Evolutionary conservation across 2,113 vertebrate genomes (phyloP), one percentile per base, ranked within the genome.

Genomic region (Gadus chalcogrammus): DNA sequence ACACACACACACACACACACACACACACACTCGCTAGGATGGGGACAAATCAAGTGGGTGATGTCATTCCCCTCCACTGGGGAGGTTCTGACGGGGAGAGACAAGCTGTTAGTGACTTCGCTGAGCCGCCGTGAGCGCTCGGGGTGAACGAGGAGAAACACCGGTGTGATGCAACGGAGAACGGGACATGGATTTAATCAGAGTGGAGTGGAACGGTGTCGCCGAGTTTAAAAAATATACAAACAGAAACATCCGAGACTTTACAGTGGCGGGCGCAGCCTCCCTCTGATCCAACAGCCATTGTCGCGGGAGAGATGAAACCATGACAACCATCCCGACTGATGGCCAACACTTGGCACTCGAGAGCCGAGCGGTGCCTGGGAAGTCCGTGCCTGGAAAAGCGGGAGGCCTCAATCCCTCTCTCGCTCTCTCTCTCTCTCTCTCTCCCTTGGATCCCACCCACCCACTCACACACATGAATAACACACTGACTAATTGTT

Each of bases 321-420:
- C 89, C 90, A 89, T 91, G 90, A 85, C 88, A 90, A 91, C 88
- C 74, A 15, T 65, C 73, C 79, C 53, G 80, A 74, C 72, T 81
- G 84, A 77, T 86, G 82, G 77, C 69, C 79, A 76, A 80, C 82
- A 87, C 80, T 80, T 63, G 48, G 79, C 80, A 84, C 85, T 87
- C 17, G 78, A 86, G 81, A 62, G 64, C 82, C 56, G 83, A 74
- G 38, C 64, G 79, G 77, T 84, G 76, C 69, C 81, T 85, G 80
- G 77, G 78, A 82, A 75, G 60, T 4, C 75, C 65, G 64, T n/a
- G 35, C 67, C 63, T 73, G 73, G 7, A 71, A 79, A 77, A 72
- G 64, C 55, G 59, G 62, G 73, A 68, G 31, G 31, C 31, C 31
- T 31, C 31, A 31, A 31, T 31, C 31, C 31, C 31, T 31, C 31